Conservation (phyloP, 2,888 invertebrate genomes). For the Xestia c-nigrum region DNA sequence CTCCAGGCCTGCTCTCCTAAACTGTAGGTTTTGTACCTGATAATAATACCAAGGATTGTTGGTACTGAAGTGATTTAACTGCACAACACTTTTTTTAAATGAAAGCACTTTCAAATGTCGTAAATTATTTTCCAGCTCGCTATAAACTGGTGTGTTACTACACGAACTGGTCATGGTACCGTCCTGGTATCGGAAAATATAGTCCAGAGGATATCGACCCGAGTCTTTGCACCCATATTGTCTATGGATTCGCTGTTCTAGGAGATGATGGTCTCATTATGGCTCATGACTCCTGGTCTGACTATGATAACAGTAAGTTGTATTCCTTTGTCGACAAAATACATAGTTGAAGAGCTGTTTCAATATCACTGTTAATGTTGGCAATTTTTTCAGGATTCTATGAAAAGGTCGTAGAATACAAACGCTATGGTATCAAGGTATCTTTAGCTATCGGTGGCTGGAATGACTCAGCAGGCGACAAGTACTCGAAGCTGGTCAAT, state of each 20-base stretch:
- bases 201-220: conserved; percentile 96
- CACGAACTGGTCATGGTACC: conserved; percentile 98
- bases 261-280: conserved; percentile 95
- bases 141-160: conserved; percentile 97
- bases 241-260: conserved; percentile 98
- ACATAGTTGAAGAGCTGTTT: neutral
- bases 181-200: conserved; percentile 95
- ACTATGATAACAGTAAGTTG: conserved; percentile 95
- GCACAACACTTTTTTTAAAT: neutral
- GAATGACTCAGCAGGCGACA: conserved; percentile 98
- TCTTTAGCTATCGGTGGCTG: conserved; percentile 98
- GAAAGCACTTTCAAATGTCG: neutral
- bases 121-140: conserved; percentile 89
- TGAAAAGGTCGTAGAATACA: conserved; percentile 94
- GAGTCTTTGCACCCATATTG: conserved; percentile 97
- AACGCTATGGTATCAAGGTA: conserved; percentile 95
- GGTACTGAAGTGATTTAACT: conserved; percentile 23
- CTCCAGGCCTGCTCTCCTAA: conserved; percentile 79
- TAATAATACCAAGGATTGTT: conserved; percentile 40
- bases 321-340: neutral
- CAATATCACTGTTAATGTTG: neutral
- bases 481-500: conserved; percentile 96
- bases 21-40: conserved; percentile 76
- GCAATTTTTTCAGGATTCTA: conserved; percentile 92
- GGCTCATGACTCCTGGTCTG: conserved; percentile 97